Evolutionary conservation across 2,113 vertebrate species (phyloP).

Genomic region (Rhodinocichla rosea): DNA sequence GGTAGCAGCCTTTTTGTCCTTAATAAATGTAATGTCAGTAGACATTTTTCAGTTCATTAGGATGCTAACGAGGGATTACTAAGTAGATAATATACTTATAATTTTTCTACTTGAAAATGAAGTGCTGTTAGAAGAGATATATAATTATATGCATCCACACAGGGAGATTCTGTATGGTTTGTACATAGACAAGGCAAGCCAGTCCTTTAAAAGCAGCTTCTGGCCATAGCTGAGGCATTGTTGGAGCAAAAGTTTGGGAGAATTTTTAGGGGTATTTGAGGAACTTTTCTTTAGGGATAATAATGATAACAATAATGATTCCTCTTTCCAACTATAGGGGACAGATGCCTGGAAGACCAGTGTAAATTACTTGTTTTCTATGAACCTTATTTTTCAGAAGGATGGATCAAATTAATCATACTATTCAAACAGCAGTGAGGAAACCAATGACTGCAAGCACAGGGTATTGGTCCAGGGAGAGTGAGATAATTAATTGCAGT

Average conservation of each 20-base stretch:
- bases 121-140: neutral
- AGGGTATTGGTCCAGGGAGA: neutral
- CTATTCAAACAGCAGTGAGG: neutral
- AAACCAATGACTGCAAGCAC: neutral
- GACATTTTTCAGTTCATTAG: neutral
- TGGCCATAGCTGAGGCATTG: accelerated
- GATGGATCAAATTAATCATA: neutral
- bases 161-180: neutral
- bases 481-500: constrained; percentile 4
- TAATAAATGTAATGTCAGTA: neutral
- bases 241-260: neutral
- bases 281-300: neutral
- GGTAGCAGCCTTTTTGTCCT: neutral
- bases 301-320: neutral
- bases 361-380: neutral
- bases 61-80: neutral
- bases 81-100: neutral
- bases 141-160: neutral
- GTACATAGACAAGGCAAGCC: neutral
- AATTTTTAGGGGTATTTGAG: neutral
- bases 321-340: neutral
- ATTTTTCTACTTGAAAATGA: neutral
- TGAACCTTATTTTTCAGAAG: neutral
- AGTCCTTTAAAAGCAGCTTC: neutral
- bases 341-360: neutral